Percentiles rank a stretch among this genome's conserved stretches.
These are phyloP conservation scores for Xenopus laevis DNA, from an alignment of 2,113 vertebrate genomes.

Conservation along the genomic window DNA sequence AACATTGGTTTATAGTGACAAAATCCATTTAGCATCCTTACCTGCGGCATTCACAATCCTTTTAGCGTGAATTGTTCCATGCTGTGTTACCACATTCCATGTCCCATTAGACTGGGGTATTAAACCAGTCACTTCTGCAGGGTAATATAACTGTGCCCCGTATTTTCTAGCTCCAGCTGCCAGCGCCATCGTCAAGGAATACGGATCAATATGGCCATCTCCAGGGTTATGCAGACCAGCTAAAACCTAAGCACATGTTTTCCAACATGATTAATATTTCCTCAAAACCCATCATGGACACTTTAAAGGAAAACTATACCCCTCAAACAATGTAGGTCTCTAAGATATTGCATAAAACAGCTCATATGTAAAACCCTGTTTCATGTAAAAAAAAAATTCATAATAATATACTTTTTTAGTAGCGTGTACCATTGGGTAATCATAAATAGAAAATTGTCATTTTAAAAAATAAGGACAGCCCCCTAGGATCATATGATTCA, in stretches of 20 bases:
- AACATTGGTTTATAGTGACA: too few species aligned
- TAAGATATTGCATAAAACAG: too few species aligned
- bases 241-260: conserved; percentile 71
- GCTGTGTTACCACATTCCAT: conserved; percentile 88
- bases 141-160: conserved; percentile 86
- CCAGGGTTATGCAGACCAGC: conserved; percentile 91
- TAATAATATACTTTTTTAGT: too few species aligned
- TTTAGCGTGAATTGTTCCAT: conserved; percentile 80
- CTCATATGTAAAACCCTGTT: too few species aligned
- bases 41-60: conserved; percentile 88
- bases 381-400: too few species aligned
- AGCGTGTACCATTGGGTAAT: too few species aligned
- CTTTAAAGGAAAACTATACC: too few species aligned
- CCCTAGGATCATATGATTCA: too few species aligned
- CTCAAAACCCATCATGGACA: too few species aligned
- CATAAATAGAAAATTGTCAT: too few species aligned
- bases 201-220: conserved; percentile 97
- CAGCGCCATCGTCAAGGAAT: conserved; percentile 95
- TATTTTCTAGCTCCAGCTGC: conserved; percentile 93
- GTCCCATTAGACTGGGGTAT: conserved; percentile 71
- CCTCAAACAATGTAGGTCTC: too few species aligned
- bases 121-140: conserved; percentile 77
- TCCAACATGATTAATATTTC: background rate
- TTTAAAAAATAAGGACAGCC: too few species aligned
- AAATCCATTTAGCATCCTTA: conserved; percentile 46